phyloP scores from a whole-genome alignment of 2,113 vertebrate genomes.

The Eurystomus gularis region DNA sequence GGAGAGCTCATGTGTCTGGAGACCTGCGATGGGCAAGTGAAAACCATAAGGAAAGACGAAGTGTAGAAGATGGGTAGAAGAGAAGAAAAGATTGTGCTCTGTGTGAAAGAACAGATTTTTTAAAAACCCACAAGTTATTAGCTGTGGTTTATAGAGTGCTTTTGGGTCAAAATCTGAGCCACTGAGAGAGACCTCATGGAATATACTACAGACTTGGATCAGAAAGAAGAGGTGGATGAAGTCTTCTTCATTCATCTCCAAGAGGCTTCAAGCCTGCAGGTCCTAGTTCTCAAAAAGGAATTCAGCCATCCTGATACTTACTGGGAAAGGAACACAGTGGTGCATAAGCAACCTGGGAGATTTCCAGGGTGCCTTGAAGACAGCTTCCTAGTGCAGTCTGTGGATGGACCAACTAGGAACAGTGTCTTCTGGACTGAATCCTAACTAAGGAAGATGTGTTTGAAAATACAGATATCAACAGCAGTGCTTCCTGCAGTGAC shows the following conservation, averaged over 20 bases:
- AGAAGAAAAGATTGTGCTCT: background rate
- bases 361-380: accelerated
- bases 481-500: background rate
- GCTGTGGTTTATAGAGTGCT: background rate
- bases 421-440: background rate
- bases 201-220: background rate
- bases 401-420: background rate
- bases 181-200: background rate
- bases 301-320: background rate
- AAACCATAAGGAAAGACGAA: background rate
- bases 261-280: background rate
- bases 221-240: background rate
- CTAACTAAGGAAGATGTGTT: background rate
- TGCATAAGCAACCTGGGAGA: background rate
- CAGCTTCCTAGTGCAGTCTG: background rate
- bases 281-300: background rate
- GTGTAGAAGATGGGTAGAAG: background rate
- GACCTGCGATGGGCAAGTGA: background rate
- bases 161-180: background rate
- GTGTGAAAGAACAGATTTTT: background rate
- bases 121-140: background rate
- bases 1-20: background rate
- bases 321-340: background rate
- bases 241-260: background rate
- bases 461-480: background rate